Base-by-base conservation (phyloP, 2,113 vertebrate species). In the Labrus mixtus region DNA sequence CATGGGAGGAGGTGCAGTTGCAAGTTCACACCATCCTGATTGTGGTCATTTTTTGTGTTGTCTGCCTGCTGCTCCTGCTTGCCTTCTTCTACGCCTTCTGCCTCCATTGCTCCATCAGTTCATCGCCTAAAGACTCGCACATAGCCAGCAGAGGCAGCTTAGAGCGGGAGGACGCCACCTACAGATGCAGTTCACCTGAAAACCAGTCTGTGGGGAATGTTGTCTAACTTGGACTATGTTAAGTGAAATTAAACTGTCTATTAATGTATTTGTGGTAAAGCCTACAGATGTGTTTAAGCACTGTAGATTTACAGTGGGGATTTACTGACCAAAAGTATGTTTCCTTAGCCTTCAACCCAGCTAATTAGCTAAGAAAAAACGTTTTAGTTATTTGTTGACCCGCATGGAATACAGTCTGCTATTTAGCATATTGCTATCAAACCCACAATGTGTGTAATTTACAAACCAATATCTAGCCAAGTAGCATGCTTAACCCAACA, bases 151-250 rank as follows among this genome's bases (percentile, higher is more conserved):
- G 55, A 25, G 64, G 51, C 84, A 87, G 79, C 63, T 22, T 85
- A 6, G 93, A 94, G 3, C 81, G 68, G 0, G 93, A 95, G 89
- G 92, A 95, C 3, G 72, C 92, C 81, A 94, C 94, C 53, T 93
- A 84, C 65, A 89, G 79, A 63, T 15, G 56, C 76, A 95, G 85
- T 6, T 94, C 93, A 4, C 90, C 92, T 76, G 92, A 90, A 22
- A 81, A 43, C n/a, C 88, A 76, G 55, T 90, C 93, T 10, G 56
- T 87, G 7, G 91, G 82, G 13, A 94, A 95, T 48, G 57, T 77
- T 20, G 77, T 94, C 53, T 93, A 85, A 95, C 20, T 62, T 33
- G 25, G n/a, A 48, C 19, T 20, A 22, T 54, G 43, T 61, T 41
- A 3, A 56, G 1, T 20, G 7, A 78, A 25, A 11, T 59, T 23